phyloP scores from a whole-genome alignment of 1,140 invertebrate species.

The Drosophila arawakana region DNA sequence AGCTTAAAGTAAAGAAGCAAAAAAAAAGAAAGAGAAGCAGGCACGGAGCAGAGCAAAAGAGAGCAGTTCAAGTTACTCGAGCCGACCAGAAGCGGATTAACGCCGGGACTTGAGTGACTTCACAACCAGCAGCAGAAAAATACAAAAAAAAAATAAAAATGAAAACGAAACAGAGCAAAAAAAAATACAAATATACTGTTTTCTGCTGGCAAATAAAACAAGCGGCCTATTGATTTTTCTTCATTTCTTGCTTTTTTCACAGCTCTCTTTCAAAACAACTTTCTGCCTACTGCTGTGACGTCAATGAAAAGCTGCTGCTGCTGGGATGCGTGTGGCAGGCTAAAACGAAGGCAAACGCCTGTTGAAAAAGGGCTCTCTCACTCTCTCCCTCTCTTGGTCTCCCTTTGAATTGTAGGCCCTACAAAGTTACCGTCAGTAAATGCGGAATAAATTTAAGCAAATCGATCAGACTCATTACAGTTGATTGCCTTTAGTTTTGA shows the following conservation, averaged over 20 bases:
- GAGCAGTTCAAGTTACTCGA: constrained; percentile 61
- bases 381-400: background rate
- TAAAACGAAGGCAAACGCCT: background rate
- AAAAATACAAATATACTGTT: background rate
- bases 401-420: no score
- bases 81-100: constrained; percentile 69
- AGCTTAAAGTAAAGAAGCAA: background rate
- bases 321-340: constrained; percentile 7
- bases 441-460: constrained; percentile 5
- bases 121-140: constrained; percentile 34
- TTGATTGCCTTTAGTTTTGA: no score
- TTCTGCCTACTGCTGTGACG: constrained; percentile 59
- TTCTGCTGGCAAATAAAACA: constrained; percentile 50
- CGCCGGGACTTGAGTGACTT: constrained; percentile 72
- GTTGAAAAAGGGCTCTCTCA: background rate
- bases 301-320: constrained; percentile 52
- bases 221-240: constrained; percentile 70
- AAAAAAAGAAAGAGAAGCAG: no score
- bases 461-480: constrained; percentile 2
- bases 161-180: constrained; percentile 33
- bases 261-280: constrained; percentile 43
- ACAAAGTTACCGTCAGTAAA: background rate
- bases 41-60: background rate
- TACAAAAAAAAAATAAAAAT: constrained; percentile 30
- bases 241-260: background rate